Evolutionary conservation across 2,113 vertebrate genomes (phyloP).

Genomic region (Gymnogyps californianus): DNA sequence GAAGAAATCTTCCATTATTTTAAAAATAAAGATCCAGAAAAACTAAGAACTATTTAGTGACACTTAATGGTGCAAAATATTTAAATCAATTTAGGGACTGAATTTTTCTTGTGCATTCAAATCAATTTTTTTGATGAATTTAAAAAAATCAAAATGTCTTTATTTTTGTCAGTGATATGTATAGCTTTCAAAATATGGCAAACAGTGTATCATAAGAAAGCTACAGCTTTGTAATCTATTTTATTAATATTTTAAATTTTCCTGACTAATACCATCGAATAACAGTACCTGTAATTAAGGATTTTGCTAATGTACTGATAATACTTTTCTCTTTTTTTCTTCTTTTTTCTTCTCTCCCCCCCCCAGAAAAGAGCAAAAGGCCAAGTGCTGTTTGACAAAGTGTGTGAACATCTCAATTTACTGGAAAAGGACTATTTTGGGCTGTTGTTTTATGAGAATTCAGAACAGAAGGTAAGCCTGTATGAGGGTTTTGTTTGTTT

Average conservation of each 20-base stretch:
- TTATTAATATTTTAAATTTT: neutral
- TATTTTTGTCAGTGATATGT: neutral
- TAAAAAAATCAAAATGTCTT: neutral
- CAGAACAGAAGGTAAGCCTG: slow-evolving; percentile 80
- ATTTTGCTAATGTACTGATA: neutral
- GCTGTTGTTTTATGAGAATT: slow-evolving; percentile 75
- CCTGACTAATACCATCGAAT: fast-evolving
- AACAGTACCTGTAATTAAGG: neutral
- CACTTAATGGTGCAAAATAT: neutral
- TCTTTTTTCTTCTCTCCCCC: neutral
- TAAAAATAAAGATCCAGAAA: neutral
- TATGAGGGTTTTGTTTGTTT: neutral
- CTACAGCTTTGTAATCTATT: neutral
- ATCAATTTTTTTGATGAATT: neutral
- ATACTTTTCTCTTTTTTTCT: neutral
- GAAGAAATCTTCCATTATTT: neutral
- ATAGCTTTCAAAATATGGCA: neutral
- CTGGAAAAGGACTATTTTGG: slow-evolving; percentile 89
- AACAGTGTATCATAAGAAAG: neutral
- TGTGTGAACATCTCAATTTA: slow-evolving; percentile 86
- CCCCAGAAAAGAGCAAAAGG: slow-evolving; percentile 83
- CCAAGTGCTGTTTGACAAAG: slow-evolving; percentile 79
- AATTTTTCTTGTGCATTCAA: neutral
- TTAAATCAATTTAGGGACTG: neutral
- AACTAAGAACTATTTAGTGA: neutral